Evolutionary conservation across 2,888 invertebrate species (phyloP), one percentile per base, ranked within the genome.

Genomic region (Petrolisthes manimaculis): DNA sequence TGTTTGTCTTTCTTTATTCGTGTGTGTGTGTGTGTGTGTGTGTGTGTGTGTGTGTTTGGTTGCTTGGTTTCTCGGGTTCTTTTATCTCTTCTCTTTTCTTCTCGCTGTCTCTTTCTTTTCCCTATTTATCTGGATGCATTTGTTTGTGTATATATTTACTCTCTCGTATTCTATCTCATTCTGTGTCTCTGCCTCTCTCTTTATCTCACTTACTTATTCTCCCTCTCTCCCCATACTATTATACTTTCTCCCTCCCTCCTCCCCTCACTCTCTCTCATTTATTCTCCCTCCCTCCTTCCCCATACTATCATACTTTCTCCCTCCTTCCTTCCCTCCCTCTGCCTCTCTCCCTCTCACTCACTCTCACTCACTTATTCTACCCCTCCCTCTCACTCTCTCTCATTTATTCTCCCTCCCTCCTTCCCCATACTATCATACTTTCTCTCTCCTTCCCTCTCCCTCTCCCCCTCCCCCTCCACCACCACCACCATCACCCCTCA

Each of bases 281-380:
- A n/a, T n/a, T n/a, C n/a, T n/a, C n/a, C n/a, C 71, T 71, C 71
- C 18, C 71, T 71, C 71, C 18, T 14, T 71, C 71, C 24, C 5
- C n/a, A n/a, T n/a, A n/a, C n/a, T 71, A 5, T 79, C 79, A 54
- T 55, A 18, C 54, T 53, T 55, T 79, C 79, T 53, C 51, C 21
- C 51, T 79, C 79, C 21, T 21, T 53, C 79, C 21, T 55, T 79
- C 53, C 18, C 54, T 79, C 79, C 54, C 79, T 79, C 79, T 79
- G 54, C 54, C 79, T 79, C 79, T 79, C 54, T 53, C 5, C 4
- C 0, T 53, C 6, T 78, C 54, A 18, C 4, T 24, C 5, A 5
- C 21, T 14, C 3, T 24, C 14, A 8, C 67, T 67, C 67, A 14
- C 67, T 8, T 12, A 67, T 8, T 67, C 14, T 14, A 67, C 67